Evolutionary conservation across 2,888 invertebrate genomes (phyloP).

Genomic region (Orthosia gracilis): DNA sequence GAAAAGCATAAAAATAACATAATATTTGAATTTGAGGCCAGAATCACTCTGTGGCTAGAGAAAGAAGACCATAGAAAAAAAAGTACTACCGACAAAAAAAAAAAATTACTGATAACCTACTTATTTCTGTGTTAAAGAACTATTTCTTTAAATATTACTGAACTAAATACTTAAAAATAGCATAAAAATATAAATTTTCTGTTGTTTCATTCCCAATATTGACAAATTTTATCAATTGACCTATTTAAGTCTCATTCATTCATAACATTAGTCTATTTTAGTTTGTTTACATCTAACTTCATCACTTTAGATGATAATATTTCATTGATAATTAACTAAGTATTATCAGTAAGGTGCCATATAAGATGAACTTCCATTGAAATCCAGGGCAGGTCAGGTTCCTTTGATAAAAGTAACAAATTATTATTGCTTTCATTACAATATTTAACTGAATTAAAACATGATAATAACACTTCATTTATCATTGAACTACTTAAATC

Average conservation of each 20-base stretch:
- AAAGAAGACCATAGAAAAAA: too few relatives aligned
- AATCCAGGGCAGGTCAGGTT: conserved; percentile 54
- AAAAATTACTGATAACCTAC: too few relatives aligned
- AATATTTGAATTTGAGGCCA: background rate
- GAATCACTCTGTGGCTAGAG: background rate
- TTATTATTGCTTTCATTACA: conserved; percentile 29
- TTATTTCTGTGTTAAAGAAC: background rate
- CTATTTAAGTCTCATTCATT: conserved; percentile 19
- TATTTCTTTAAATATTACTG: background rate
- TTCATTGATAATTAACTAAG: conserved; percentile 25
- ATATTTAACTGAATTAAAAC: background rate
- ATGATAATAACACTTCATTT: conserved; percentile 8
- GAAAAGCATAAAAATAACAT: background rate
- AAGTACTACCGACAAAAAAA: too few relatives aligned
- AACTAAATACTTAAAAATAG: background rate
- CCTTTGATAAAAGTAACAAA: conserved; percentile 45
- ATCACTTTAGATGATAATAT: background rate
- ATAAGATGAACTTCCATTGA: conserved; percentile 23
- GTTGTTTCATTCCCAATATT: background rate
- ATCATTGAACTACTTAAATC: background rate
- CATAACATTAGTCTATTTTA: conserved; percentile 14
- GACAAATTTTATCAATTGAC: background rate
- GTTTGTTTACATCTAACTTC: conserved; percentile 25
- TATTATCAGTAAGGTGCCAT: conserved; percentile 12
- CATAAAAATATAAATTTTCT: background rate